Evolutionary conservation across 64 coral and sea anemone species (phyloP), one percentile per base, ranked within the genome.

Genomic region (Actinia equina): DNA sequence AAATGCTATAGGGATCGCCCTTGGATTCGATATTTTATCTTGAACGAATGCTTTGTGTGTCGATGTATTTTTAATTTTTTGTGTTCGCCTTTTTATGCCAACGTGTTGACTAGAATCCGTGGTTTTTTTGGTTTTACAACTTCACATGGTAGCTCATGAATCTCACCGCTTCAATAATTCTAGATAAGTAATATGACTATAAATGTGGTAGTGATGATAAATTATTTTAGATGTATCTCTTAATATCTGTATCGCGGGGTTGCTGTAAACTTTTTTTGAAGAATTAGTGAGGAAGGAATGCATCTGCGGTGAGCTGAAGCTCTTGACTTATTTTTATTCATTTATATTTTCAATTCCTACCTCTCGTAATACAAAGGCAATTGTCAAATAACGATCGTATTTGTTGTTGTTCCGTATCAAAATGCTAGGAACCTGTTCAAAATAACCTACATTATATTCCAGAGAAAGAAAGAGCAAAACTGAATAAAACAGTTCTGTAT

Each of bases 341-440:
- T 81, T 79, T 37, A 2, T 81, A 52, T 52, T 52, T 74, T 81
- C 44, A 49, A 51, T 81, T 81, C 17, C 45, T 43, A 23, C 78
- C 18, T 74, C 49, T 81, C 45, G 78, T 44, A 22, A 49, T n/a
- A 81, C 78, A 81, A 81, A 81, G 78, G 43, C 78, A 22, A 46
- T 81, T 81, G 78, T 49, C 42, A 52, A 81, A 81, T 81, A 81
- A 37, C 52, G 16, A 44, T 81, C 16, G 78, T 74, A 74, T 74
- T 74, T 74, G 69, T 74, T 74, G 26, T 42, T 74, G 37, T 74
- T 15, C 12, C 12, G 3, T 74, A 74, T 74, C 7, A 74, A 74
- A 74, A 30, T 74, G 69, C 69, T 74, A 74, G 37, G 69, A 69
- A 74, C 26, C 26, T 15, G 69, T 41, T 74, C 69, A 74, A 74